Percentiles rank a stretch among this genome's conserved stretches.
Evolutionary conservation across 2,113 vertebrate genomes (phyloP).

Genomic region (Cromileptes altivelis): DNA sequence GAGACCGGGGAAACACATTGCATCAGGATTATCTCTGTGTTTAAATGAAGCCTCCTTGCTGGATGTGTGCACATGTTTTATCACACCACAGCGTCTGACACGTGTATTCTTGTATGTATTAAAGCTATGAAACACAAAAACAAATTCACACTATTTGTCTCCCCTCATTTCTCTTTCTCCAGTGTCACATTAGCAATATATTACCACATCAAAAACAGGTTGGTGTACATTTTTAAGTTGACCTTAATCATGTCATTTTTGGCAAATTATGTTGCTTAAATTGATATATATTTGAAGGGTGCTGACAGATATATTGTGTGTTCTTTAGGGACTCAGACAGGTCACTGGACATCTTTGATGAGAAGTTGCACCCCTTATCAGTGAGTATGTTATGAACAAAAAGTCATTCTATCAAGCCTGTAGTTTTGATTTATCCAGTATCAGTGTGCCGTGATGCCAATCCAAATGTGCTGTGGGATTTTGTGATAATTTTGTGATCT

Average conservation of each 20-base stretch:
- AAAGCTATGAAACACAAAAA: not conserved
- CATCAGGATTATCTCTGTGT: slow-evolving; percentile 44
- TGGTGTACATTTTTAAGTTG: slow-evolving; percentile 48
- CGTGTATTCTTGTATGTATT: not conserved
- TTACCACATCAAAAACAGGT: slow-evolving; percentile 99
- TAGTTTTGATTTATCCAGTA: not conserved
- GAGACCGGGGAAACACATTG: slow-evolving; percentile 21
- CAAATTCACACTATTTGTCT: not conserved
- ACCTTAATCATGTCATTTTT: not conserved
- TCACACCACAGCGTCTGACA: not conserved
- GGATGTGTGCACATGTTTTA: slow-evolving; percentile 10
- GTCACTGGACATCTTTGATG: slow-evolving; percentile 99
- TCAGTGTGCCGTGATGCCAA: too few species aligned
- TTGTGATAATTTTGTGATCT: too few species aligned
- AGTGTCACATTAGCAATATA: slow-evolving; percentile 98
- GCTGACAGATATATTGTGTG: slow-evolving; percentile 18
- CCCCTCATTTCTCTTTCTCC: slow-evolving; percentile 63
- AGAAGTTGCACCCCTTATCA: slow-evolving; percentile 98
- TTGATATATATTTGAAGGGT: slow-evolving; percentile 31
- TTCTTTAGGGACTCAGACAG: slow-evolving; percentile 91
- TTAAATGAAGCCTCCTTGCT: not conserved
- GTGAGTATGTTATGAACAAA: slow-evolving; percentile 79
- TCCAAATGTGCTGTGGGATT: too few species aligned
- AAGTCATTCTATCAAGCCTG: not conserved
- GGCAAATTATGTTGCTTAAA: not conserved